Evolutionary conservation across 2,113 vertebrate genomes (phyloP).

Genomic region (Bombycilla garrulus): DNA sequence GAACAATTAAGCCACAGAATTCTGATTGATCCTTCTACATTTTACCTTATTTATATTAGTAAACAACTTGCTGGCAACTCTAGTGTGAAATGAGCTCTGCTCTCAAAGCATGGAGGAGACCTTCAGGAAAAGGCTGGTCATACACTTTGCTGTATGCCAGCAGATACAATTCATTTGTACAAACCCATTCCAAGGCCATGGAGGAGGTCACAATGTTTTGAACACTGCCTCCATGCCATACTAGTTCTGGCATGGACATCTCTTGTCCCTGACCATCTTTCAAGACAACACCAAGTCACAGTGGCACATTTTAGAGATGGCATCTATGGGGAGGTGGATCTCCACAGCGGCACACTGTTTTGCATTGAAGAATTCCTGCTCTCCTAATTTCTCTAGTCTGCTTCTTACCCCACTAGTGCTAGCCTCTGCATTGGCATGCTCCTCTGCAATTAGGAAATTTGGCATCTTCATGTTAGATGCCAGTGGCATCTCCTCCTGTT

Average conservation of each 20-base stretch:
- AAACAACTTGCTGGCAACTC: not conserved
- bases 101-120: not conserved
- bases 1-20: not conserved
- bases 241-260: not conserved
- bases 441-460: not conserved
- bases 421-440: not conserved
- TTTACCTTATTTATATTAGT: not conserved
- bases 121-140: not conserved
- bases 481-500: not conserved
- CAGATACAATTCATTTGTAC: not conserved
- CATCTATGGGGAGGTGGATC: no score
- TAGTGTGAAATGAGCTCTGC: not conserved
- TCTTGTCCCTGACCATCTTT: not conserved
- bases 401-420: not conserved
- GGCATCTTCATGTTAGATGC: not conserved
- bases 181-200: not conserved
- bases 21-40: not conserved
- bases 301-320: rapidly evolving
- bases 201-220: not conserved
- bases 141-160: not conserved
- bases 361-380: not conserved
- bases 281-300: not conserved
- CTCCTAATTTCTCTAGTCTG: not conserved
- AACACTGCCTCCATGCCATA: not conserved
- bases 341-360: rapidly evolving